Evolutionary conservation across 2,888 invertebrate genomes (phyloP).

Genomic region (Drosophila mayaguana): DNA sequence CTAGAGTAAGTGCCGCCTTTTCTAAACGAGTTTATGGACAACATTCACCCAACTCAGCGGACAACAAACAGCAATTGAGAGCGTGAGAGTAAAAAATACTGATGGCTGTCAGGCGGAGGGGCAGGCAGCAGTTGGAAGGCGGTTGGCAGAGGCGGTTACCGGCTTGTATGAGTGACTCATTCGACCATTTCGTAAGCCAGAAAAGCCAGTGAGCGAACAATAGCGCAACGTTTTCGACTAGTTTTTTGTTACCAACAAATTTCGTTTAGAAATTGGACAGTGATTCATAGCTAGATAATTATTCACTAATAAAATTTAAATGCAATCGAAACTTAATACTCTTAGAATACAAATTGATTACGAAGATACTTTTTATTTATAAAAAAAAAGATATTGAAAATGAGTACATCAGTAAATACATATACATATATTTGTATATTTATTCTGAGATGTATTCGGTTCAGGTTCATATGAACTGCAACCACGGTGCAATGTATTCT

Average conservation of each 20-base stretch:
- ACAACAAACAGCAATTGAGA: constrained; percentile 36
- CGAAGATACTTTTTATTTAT: too few relatives aligned
- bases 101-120: background rate
- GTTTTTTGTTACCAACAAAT: constrained; percentile 30
- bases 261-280: constrained; percentile 2
- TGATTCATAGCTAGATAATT: background rate
- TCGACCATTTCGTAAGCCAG: constrained; percentile 42
- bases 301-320: too few relatives aligned
- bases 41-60: constrained; percentile 30
- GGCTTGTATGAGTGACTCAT: constrained; percentile 53
- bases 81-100: constrained; percentile 29
- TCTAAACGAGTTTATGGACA: constrained; percentile 40
- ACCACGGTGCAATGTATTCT: constrained; percentile 33
- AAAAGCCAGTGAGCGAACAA: constrained; percentile 21
- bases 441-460: background rate
- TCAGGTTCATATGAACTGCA: background rate
- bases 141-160: constrained; percentile 31
- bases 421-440: background rate
- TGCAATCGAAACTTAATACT: too few relatives aligned
- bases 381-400: background rate
- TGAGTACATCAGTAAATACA: background rate
- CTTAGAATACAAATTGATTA: too few relatives aligned
- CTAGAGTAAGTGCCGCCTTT: constrained; percentile 43
- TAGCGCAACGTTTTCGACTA: constrained; percentile 16
- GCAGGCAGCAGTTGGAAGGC: background rate